Conservation (phyloP, 1,140 invertebrate species). For the Papilio helenus region DNA sequence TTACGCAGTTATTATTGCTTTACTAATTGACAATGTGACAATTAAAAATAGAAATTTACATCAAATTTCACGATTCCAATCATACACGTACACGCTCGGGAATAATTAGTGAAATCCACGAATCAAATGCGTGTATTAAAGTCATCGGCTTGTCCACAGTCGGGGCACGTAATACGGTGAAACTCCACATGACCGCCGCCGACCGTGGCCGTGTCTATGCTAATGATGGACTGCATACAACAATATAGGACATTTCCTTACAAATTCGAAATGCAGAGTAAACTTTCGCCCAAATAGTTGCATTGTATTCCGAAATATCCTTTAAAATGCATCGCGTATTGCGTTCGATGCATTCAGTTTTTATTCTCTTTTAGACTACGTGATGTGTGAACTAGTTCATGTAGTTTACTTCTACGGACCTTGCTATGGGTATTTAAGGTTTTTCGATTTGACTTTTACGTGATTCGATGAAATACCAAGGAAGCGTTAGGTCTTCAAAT, state of each 20-base stretch:
- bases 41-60: constrained; percentile 13
- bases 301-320: constrained; percentile 38
- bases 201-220: constrained; percentile 59
- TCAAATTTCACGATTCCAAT: background rate
- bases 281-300: constrained; percentile 56
- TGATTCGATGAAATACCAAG: background rate
- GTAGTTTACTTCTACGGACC: constrained; percentile 16
- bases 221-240: constrained; percentile 65
- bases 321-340: constrained; percentile 33
- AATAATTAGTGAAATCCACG: constrained; percentile 55
- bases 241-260: constrained; percentile 73
- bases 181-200: constrained; percentile 52
- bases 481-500: background rate
- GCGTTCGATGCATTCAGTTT: background rate
- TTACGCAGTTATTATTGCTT: background rate
- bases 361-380: constrained; percentile 1
- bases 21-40: background rate
- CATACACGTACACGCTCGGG: constrained; percentile 1
- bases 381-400: background rate
- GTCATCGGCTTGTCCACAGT: constrained; percentile 57
- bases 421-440: constrained; percentile 1
- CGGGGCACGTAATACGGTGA: constrained; percentile 65
- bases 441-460: background rate
- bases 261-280: constrained; percentile 62
- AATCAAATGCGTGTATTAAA: constrained; percentile 51